These are phyloP conservation scores for Ondatra zibethicus DNA, from an alignment of 2,113 vertebrate species.

Conservation along the genomic window DNA sequence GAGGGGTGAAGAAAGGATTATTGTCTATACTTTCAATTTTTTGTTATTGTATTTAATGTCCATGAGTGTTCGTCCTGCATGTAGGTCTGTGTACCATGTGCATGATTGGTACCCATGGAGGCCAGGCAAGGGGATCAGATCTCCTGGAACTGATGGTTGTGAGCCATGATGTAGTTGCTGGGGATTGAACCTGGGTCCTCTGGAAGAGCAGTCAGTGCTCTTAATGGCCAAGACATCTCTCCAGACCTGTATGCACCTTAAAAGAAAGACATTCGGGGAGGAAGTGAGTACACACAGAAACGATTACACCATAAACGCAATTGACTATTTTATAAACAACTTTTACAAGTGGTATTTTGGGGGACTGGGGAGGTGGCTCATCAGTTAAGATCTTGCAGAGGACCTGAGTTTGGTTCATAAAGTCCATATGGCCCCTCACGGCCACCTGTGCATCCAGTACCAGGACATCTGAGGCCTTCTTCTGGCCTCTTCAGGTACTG, in stretches of 20 bases:
- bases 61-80: background rate
- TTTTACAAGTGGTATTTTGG: constrained; percentile 5
- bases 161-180: background rate
- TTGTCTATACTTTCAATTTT: background rate
- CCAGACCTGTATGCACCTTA: background rate
- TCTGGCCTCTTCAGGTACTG: background rate
- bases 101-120: background rate
- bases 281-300: background rate
- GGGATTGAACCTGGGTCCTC: background rate
- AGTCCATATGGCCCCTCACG: background rate
- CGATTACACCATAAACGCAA: background rate
- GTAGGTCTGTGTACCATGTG: background rate
- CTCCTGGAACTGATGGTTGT: background rate
- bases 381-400: background rate
- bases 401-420: background rate
- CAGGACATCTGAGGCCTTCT: background rate
- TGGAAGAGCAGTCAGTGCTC: background rate
- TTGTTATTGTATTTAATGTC: background rate
- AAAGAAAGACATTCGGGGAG: background rate
- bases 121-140: background rate
- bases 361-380: background rate
- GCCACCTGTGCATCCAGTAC: background rate
- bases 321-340: background rate
- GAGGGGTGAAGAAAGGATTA: background rate
- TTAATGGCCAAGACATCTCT: background rate